Evolutionary conservation across 2,797 vertebrate genomes (phyloP), one percentile per base, ranked within the genome.

Genomic region (Molossus alvarezi): DNA sequence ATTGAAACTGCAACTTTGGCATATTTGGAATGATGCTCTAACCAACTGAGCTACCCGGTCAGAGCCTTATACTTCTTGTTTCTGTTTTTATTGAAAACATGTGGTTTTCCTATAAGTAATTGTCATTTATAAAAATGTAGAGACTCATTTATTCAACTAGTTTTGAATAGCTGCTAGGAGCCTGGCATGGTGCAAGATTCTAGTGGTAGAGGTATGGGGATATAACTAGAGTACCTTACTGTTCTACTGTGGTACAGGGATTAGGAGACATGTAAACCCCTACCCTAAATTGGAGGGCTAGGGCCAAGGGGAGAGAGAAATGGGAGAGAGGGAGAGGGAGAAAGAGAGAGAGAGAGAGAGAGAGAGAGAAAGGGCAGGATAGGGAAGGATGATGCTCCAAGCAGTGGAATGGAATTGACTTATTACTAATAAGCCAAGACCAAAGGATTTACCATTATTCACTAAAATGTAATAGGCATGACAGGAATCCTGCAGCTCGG

Each of bases 31-130:
- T 33, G 33, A 33, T 33, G 33, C 33, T 33, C 33, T 33, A 33
- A 33, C 33, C 33, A 33, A 33, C 33, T 33, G 33, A 33, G 33
- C 33, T 33, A 33, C 33, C 33, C 33, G 33, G 33, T 33, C 33
- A 33, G 33, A 33, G 33, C 33, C 33, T 33, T 33, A 3, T 33
- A 33, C 33, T 33, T 33, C 33, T 33, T 33, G 33, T 33, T 79
- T 64, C 41, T 27, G 69, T 53, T 48, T 48, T 64, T 82, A 48
- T n/a, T n/a, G n/a, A 33, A 33, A 81, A 90, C 37, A 73, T 13
- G 57, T 81, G 58, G 10, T 71, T 90, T 94, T 67, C 58, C 27
- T 89, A 17, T 72, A 90, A 94, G 21, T 77, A 71, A 76, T 55
- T 93, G 33, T 33, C 33, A 82, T 45, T 82, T 73, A 77, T 45